Evolutionary conservation across 2,113 vertebrate genomes (phyloP).

Genomic region (Eulemur rufifrons): DNA sequence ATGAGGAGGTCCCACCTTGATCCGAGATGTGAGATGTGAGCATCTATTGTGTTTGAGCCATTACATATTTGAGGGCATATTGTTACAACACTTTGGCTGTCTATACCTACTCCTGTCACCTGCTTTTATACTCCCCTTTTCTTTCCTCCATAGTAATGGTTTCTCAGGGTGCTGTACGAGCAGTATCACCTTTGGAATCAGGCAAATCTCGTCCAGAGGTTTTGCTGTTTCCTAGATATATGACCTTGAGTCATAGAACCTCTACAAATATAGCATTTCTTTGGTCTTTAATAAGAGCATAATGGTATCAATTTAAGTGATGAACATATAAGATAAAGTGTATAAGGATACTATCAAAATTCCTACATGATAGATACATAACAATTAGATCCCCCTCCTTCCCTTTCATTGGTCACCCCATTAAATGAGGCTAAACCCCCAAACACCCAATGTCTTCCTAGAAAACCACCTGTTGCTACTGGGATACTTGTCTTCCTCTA

Average conservation of each 20-base stretch:
- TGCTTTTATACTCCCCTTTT: neutral
- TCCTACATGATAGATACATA: neutral
- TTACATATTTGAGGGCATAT: neutral
- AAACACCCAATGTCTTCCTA: neutral
- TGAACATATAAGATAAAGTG: neutral
- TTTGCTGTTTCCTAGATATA: neutral
- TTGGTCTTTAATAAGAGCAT: neutral
- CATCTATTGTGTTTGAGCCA: neutral
- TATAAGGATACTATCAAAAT: neutral
- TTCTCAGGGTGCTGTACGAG: neutral
- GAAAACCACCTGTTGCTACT: neutral
- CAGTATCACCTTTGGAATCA: neutral
- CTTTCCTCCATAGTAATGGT: neutral
- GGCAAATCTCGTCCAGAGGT: neutral
- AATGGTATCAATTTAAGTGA: neutral
- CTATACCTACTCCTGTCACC: neutral
- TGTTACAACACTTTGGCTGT: neutral
- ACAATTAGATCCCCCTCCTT: neutral
- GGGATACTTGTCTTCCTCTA: neutral
- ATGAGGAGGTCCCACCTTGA: neutral
- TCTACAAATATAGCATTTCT: neutral
- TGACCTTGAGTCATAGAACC: neutral
- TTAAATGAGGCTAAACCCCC: neutral
- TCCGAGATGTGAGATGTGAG: neutral
- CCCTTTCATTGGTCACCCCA: neutral